phyloP scores from a whole-genome alignment of 1,140 invertebrate species.

The Thaumatotibia leucotreta region DNA sequence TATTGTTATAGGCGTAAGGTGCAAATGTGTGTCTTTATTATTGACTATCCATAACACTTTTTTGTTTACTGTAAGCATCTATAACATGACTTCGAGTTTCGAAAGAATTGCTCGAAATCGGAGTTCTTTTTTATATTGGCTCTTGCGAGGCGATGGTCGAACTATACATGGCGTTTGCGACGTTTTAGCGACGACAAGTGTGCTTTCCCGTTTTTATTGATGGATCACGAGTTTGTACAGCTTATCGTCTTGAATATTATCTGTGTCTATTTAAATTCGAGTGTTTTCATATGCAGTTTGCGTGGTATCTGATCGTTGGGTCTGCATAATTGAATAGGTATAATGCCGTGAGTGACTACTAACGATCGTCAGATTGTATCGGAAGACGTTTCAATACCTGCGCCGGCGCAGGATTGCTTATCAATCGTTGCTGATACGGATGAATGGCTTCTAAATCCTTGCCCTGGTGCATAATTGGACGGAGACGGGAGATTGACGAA shows the following conservation, averaged over 20 bases:
- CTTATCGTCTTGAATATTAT: constrained; percentile 36
- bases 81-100: background rate
- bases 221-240: constrained; percentile 62
- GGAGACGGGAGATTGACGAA: background rate
- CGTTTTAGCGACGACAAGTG: constrained; percentile 34
- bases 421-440: constrained; percentile 30
- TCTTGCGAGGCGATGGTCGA: background rate
- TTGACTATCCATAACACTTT: background rate
- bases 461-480: background rate
- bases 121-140: background rate
- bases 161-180: constrained; percentile 40
- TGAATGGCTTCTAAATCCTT: background rate
- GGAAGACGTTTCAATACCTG: constrained; percentile 69
- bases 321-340: constrained; percentile 68
- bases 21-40: background rate
- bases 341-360: constrained; percentile 53
- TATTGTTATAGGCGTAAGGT: background rate
- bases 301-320: constrained; percentile 52
- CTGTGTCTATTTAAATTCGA: constrained; percentile 15
- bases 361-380: constrained; percentile 67
- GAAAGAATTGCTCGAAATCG: background rate
- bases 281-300: constrained; percentile 35
- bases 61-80: background rate
- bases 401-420: constrained; percentile 23
- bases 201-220: constrained; percentile 47